Base-by-base conservation (phyloP, 1,140 invertebrate species). In the Psilanteris sp. region DNA sequence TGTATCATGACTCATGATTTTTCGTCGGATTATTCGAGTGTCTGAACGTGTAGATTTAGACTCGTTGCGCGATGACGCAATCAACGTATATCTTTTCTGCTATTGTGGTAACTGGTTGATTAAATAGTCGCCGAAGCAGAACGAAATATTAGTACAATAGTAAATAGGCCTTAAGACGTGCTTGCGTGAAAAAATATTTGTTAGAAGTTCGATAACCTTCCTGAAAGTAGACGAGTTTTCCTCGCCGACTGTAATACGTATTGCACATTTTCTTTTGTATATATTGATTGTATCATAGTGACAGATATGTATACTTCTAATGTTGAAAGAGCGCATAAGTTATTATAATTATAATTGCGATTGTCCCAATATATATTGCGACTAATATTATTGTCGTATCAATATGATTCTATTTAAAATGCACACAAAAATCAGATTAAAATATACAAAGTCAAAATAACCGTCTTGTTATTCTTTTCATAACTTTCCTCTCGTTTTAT, bases 281-380 rank as follows among this genome's bases (percentile, higher is more conserved):
- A 85, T 84, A 85, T 79, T 79, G 50, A 77, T 84, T 86, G 84
- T 86, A 87, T 81, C 24, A 87, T 84, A 85, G 78, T 48, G 72
- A 64, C 62, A 72, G 18, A 76, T 73, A 78, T 73, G 75, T 73
- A 78, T 73, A 78, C 62, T 57, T 73, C 50, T 62, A 76, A 77
- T 62, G 72, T 73, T 73, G 67, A 79, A 9, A 78, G 55, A 73
- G 34, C 55, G 50, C 64, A 68, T 71, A 75, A 78, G 72, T 79
- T 79, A 74, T 79, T 68, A 72, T 66, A 48, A 73, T 72, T 68
- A 57, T 57, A 50, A 77, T 76, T 70, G 50, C 64, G 54, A 68
- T 67, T 62, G 29, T 75, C 62, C 62, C 41, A 46, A 71, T 62
- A 50, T 74, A 70, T 71, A 75, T 70, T 61, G 24, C 71, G 73